A percentile compares a stretch with the other conserved stretches of the same genome.
Conservation (phyloP, 1,140 invertebrate species). For the Cydia fagiglandana region DNA sequence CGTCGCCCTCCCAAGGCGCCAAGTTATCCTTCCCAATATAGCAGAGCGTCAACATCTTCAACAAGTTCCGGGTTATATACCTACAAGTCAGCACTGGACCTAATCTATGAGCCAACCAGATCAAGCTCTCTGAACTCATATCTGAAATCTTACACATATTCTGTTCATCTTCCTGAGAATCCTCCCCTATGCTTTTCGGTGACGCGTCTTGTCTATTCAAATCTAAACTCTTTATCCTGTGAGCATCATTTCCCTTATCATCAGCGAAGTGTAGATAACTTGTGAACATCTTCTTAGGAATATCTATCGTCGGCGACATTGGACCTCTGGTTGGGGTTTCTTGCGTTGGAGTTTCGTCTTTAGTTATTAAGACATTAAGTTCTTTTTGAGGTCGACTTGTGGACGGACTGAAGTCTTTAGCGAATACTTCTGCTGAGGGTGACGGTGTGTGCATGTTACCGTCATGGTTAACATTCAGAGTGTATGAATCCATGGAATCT, state of each 20-base stretch:
- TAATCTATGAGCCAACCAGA: conserved; percentile 95
- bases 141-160: conserved; percentile 88
- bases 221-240: conserved; percentile 48
- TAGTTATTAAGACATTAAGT: conserved; percentile 40
- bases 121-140: conserved; percentile 93
- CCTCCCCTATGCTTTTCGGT: conserved; percentile 33
- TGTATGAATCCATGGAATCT: conserved; percentile 58
- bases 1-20: conserved; percentile 65
- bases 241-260: conserved; percentile 68
- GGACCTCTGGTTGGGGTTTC: conserved; percentile 45
- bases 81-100: conserved; percentile 96
- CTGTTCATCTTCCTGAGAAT: conserved; percentile 39
- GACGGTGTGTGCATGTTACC: conserved; percentile 56
- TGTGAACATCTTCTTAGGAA: conserved; percentile 68
- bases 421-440: conserved; percentile 55
- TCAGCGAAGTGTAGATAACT: conserved; percentile 70
- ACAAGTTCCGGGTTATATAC: conserved; percentile 93
- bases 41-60: conserved; percentile 96
- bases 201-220: conserved; percentile 35
- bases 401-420: conserved; percentile 53
- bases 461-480: conserved; percentile 54
- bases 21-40: conserved; percentile 93
- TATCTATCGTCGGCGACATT: conserved; percentile 69
- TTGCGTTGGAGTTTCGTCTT: conserved; percentile 45
- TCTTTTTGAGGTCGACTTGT: conserved; percentile 42